A percentile compares a stretch with the other conserved stretches of the same genome.
phyloP scores from a whole-genome alignment of 2,113 vertebrate species.

The Clarias magur region DNA sequence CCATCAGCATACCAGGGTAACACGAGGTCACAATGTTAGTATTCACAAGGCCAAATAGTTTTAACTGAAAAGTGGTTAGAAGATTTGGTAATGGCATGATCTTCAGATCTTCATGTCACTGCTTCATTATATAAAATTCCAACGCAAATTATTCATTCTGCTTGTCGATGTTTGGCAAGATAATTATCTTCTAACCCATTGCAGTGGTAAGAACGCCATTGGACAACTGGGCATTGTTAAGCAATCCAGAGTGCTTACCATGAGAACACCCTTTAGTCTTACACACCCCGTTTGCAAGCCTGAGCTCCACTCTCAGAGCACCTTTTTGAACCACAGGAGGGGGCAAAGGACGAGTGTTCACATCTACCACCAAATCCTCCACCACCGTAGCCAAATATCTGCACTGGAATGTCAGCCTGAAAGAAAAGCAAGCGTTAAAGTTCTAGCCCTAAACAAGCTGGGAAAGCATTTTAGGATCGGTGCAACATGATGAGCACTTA shows the following conservation, averaged over 20 bases:
- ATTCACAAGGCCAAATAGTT: too few species aligned
- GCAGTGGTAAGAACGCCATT: too few species aligned
- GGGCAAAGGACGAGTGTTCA: conserved; percentile 23
- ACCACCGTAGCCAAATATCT: conserved; percentile 57
- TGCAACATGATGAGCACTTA: conserved; percentile 41
- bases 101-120: too few species aligned
- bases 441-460: neutral
- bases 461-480: neutral
- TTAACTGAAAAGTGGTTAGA: too few species aligned
- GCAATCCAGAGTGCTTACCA: conserved; percentile 51
- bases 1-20: neutral
- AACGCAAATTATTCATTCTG: too few species aligned
- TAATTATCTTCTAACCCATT: too few species aligned
- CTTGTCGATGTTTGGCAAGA: too few species aligned
- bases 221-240: neutral
- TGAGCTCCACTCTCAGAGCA: conserved; percentile 62
- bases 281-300: conserved; percentile 67
- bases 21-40: neutral
- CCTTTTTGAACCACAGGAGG: conserved; percentile 53
- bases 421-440: conserved; percentile 52
- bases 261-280: conserved; percentile 64
- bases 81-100: too few species aligned
- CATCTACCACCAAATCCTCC: conserved; percentile 56
- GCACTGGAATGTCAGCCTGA: conserved; percentile 62
- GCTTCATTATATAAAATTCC: too few species aligned